Evolutionary conservation across 2,113 vertebrate genomes (phyloP).

Genomic region (Phoxinus phoxinus): DNA sequence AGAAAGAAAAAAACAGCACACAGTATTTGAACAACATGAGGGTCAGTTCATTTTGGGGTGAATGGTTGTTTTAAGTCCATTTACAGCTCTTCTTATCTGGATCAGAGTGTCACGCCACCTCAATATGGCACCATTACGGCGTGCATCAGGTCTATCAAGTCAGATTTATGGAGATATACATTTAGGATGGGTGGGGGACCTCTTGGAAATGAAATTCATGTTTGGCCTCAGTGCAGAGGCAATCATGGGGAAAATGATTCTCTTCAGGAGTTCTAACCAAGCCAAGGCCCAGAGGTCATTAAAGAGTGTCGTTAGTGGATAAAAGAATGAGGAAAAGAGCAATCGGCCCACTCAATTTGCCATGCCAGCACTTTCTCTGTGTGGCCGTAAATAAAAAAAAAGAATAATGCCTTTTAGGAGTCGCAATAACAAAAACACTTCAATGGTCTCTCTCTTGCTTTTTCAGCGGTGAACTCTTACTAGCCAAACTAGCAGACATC

Average conservation of each 20-base stretch:
- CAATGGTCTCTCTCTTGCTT: not conserved
- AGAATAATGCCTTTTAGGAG: not conserved
- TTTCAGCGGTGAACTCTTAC: conserved; percentile 23
- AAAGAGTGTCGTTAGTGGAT: conserved; percentile 15
- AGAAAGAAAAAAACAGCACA: not conserved
- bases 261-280: conserved; percentile 61
- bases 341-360: conserved; percentile 33
- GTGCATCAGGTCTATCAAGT: not conserved
- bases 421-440: not conserved
- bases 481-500: conserved; percentile 48
- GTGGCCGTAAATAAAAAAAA: conserved; percentile 26
- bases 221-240: conserved; percentile 58
- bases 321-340: conserved; percentile 47
- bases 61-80: not conserved
- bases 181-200: conserved; percentile 64
- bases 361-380: conserved; percentile 31
- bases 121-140: not conserved
- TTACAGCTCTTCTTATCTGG: not conserved
- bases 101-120: not conserved
- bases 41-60: not conserved
- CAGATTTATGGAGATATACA: conserved; percentile 45
- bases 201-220: conserved; percentile 64
- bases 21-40: not conserved
- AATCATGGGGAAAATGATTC: conserved; percentile 54
- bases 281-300: conserved; percentile 54